Evolutionary conservation across 2,797 vertebrate species (phyloP).

Genomic region (Labroides dimidiatus): DNA sequence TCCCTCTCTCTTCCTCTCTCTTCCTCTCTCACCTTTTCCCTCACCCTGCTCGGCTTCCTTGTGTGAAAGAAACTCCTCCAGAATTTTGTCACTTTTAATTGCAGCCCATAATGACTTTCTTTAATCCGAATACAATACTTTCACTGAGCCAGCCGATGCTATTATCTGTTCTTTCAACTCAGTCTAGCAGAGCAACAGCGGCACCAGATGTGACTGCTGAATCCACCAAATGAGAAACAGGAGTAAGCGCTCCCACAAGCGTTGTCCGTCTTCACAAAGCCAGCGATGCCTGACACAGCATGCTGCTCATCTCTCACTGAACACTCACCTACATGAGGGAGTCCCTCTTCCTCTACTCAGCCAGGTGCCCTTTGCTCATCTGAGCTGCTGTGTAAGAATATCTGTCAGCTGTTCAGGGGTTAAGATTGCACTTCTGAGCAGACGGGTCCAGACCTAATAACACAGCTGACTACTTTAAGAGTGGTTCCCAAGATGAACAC

Average conservation of each 20-base stretch:
- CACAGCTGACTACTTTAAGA: constrained; percentile 28
- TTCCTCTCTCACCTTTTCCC: constrained; percentile 54
- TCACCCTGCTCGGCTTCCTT: constrained; percentile 32
- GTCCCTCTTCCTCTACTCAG: constrained; percentile 35
- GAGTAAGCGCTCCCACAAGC: constrained; percentile 73
- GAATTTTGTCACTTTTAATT: constrained; percentile 76
- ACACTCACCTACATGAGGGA: constrained; percentile 39
- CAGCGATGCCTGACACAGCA: constrained; percentile 65
- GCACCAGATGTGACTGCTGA: constrained; percentile 78
- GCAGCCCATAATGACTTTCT: constrained; percentile 72
- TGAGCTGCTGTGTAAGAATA: constrained; percentile 37
- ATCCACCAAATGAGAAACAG: constrained; percentile 74
- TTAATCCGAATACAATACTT: constrained; percentile 57
- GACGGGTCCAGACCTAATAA: constrained; percentile 1
- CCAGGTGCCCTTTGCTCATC: constrained; percentile 51
- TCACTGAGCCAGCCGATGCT: constrained; percentile 38
- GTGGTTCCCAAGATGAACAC: constrained; percentile 30
- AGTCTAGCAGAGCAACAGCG: constrained; percentile 50
- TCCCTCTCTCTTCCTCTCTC: constrained; percentile 15
- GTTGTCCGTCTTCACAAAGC: constrained; percentile 71
- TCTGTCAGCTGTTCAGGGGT: constrained; percentile 43
- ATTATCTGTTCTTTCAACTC: constrained; percentile 57
- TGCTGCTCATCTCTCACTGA: constrained; percentile 72
- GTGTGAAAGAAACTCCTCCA: constrained; percentile 54
- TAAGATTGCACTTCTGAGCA: constrained; percentile 32